These are phyloP conservation scores for Eristalinus sepulchralis DNA, from an alignment of 2,888 invertebrate species.

Conservation along the genomic window DNA sequence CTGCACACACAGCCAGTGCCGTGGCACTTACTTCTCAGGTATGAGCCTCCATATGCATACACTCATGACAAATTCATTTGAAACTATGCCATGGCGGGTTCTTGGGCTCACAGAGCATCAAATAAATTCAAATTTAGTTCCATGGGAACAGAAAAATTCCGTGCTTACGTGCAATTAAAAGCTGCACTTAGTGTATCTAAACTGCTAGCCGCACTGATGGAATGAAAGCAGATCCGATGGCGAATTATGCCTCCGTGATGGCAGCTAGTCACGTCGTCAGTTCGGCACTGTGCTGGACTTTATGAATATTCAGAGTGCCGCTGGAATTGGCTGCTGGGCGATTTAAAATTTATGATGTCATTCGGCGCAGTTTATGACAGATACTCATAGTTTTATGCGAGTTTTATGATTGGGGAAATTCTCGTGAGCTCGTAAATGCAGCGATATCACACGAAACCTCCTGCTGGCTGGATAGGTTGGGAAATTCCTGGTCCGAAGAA, in stretches of 20 bases:
- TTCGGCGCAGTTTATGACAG: conserved; percentile 41
- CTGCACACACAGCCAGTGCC: not conserved
- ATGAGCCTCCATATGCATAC: not conserved
- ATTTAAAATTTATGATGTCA: conserved; percentile 52
- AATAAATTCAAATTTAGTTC: conserved; percentile 42
- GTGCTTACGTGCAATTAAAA: conserved; percentile 56
- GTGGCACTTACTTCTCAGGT: too few species aligned
- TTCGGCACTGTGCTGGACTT: conserved; percentile 13
- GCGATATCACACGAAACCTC: not conserved
- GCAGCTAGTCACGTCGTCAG: not conserved
- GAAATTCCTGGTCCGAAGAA: not conserved
- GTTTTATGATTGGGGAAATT: conserved; percentile 41
- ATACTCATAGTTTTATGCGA: conserved; percentile 37
- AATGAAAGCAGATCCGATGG: not conserved
- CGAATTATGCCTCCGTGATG: not conserved
- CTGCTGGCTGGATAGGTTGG: not conserved
- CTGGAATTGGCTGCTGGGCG: not conserved
- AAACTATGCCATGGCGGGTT: conserved; percentile 7
- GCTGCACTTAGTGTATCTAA: conserved; percentile 32
- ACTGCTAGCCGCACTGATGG: conserved; percentile 24
- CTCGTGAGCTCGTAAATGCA: conserved; percentile 15
- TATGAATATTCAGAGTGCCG: conserved; percentile 50
- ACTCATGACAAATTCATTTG: conserved; percentile 33
- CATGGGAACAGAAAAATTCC: conserved; percentile 27
- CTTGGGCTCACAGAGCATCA: conserved; percentile 19